phyloP scores from a whole-genome alignment of 2,797 vertebrate species.

The Sebastolobus alascanus region DNA sequence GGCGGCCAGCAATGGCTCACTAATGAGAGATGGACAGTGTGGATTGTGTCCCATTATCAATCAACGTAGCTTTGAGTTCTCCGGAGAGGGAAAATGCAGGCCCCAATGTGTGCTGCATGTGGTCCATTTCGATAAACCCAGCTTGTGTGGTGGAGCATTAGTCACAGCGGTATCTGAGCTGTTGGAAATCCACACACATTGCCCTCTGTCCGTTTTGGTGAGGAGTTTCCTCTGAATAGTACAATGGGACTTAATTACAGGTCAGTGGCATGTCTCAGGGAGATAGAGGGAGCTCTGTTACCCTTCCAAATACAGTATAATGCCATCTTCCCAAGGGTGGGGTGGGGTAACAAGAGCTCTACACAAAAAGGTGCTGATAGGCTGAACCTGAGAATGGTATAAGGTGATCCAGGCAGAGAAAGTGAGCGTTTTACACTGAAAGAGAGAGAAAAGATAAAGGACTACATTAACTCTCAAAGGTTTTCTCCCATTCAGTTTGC shows the following conservation, averaged over 20 bases:
- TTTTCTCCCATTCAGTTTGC: constrained; percentile 55
- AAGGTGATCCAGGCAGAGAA: constrained; percentile 76
- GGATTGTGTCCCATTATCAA: constrained; percentile 80
- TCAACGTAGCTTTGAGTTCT: constrained; percentile 75
- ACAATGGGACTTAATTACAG: constrained; percentile 86
- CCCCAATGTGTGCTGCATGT: constrained; percentile 73
- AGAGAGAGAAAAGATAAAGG: constrained; percentile 71
- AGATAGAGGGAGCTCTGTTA: constrained; percentile 85
- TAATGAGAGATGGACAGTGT: constrained; percentile 85
- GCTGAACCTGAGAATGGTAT: constrained; percentile 78
- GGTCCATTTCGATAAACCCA: constrained; percentile 77
- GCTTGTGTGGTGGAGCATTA: constrained; percentile 76
- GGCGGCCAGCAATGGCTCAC: constrained; percentile 86
- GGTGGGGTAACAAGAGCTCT: constrained; percentile 78
- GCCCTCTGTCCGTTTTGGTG: constrained; percentile 78
- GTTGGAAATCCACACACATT: constrained; percentile 75
- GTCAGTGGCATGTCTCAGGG: constrained; percentile 83
- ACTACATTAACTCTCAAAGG: constrained; percentile 70
- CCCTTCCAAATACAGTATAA: constrained; percentile 85
- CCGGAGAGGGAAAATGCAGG: constrained; percentile 61
- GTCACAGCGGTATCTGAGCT: constrained; percentile 75
- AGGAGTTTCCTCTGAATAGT: constrained; percentile 78
- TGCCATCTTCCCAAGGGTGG: constrained; percentile 84
- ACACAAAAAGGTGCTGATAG: constrained; percentile 84
- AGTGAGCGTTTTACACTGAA: constrained; percentile 74